Base-by-base conservation (phyloP, 2,797 vertebrate species). In the Thaleichthys pacificus region DNA sequence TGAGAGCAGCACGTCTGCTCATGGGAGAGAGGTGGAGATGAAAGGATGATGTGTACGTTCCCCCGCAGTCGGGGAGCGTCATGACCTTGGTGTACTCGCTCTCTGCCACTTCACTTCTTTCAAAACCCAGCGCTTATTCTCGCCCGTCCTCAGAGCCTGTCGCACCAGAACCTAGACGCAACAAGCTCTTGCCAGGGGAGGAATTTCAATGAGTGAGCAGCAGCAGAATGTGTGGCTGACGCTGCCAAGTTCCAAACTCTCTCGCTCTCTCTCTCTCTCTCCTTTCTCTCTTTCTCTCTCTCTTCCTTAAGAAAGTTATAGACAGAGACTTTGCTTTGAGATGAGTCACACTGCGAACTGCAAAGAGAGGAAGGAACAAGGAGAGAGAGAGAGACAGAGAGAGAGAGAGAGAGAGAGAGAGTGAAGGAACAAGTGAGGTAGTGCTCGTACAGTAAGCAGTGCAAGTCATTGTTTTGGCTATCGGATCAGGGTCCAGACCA, bases 331-430 rank as follows among this genome's bases (percentile, higher is more conserved):
- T 70, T 70, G 69, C 32, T 35, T 35, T 35, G 32, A 35, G 32
- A 76, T 83, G 83, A 84, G 60, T 80, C 81, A 82, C 63, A 42
- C 24, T 73, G 42, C 42, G 61, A 71, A 73, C 71, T 73, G 78
- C 68, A 75, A 78, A 47, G 57, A 58, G 32, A 72, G 54, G 26
- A 3, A 4, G 22, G 58, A 22, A 26, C 17, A 60, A 8, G 14
- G 68, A 22, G 47, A n/a, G 54, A 15, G 17, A 32, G 3, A n/a
- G 58, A 61, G 15, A 5, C n/a, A 60, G 22, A 38, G 71, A 68
- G 35, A 74, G 64, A 77, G 47, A 35, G 32, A 35, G 32, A 35
- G 6, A 7, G 32, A 35, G 30, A 11, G 38, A 5, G 22, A 49
- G 9, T 1, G 61, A 51, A 11, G 3, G 38, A 19, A 32, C 14